Conservation (phyloP, 2,888 invertebrate genomes). For the Peribatodes rhomboidaria region DNA sequence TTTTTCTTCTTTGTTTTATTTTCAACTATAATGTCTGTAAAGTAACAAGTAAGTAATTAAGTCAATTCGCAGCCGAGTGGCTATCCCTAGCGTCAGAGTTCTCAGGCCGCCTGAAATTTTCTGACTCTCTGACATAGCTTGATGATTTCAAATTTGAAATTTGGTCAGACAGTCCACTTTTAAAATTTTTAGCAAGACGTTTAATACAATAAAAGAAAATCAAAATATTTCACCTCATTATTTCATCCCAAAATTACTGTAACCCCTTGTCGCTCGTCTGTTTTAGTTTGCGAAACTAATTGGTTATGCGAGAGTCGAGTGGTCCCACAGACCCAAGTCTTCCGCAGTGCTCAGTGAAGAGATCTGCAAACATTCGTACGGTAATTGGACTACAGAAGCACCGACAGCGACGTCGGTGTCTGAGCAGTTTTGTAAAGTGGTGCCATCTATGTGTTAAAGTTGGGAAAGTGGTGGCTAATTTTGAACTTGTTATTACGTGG, state of each 20-base stretch:
- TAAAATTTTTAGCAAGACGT: no score
- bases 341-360: constrained; percentile 69
- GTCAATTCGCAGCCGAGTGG: no score
- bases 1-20: no score
- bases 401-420: constrained; percentile 7
- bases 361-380: constrained; percentile 71
- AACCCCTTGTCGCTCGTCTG: constrained; percentile 22
- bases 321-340: constrained; percentile 75
- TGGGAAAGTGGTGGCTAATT: background rate
- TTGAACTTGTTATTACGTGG: background rate
- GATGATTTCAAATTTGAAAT: no score
- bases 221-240: background rate
- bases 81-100: no score
- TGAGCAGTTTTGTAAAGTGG: constrained; percentile 43
- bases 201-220: background rate
- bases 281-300: constrained; percentile 81
- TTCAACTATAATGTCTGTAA: no score
- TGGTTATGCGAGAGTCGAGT: constrained; percentile 84
- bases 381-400: constrained; percentile 72
- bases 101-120: no score
- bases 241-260: constrained; percentile 15
- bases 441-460: constrained; percentile 42
- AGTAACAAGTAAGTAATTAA: no score
- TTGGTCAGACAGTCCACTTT: no score
- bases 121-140: no score